A percentile compares a stretch with the other conserved stretches of the same genome.
phyloP scores from a whole-genome alignment of 2,113 vertebrate species.

The Corythornis cristatus region DNA sequence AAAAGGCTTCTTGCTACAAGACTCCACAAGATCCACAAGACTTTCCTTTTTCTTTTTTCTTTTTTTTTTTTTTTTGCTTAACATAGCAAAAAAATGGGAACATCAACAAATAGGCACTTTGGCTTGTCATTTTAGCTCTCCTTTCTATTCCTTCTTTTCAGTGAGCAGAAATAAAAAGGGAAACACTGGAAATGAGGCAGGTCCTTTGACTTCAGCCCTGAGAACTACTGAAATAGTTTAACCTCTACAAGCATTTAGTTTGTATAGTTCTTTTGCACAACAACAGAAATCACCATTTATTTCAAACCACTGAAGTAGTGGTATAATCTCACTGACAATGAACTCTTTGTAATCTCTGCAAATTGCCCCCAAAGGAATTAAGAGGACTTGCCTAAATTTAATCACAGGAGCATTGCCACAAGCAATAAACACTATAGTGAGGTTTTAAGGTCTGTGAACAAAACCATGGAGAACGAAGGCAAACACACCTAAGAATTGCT shows the following conservation, averaged over 20 bases:
- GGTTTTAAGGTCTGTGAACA: neutral
- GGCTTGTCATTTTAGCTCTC: neutral
- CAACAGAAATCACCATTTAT: neutral
- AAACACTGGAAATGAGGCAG: neutral
- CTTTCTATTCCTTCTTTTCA: neutral
- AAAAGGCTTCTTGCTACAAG: neutral
- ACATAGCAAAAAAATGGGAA: neutral
- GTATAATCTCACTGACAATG: neutral
- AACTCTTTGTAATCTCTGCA: neutral
- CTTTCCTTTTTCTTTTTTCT: rapidly evolving
- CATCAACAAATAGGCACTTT: neutral
- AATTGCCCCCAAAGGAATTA: neutral
- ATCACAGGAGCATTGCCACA: neutral
- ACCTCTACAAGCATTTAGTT: neutral
- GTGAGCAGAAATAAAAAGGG: neutral
- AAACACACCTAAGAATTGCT: neutral
- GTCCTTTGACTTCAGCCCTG: neutral
- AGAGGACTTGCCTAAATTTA: neutral
- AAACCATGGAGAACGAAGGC: neutral
- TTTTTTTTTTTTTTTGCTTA: too few species aligned
- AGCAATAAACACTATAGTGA: neutral
- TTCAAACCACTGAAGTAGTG: neutral
- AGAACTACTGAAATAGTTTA: neutral
- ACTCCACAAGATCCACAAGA: neutral
- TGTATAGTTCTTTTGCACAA: constrained; percentile 2